These are phyloP conservation scores for Rhinichthys klamathensis DNA, from an alignment of 2,113 vertebrate genomes.

Conservation along the genomic window DNA sequence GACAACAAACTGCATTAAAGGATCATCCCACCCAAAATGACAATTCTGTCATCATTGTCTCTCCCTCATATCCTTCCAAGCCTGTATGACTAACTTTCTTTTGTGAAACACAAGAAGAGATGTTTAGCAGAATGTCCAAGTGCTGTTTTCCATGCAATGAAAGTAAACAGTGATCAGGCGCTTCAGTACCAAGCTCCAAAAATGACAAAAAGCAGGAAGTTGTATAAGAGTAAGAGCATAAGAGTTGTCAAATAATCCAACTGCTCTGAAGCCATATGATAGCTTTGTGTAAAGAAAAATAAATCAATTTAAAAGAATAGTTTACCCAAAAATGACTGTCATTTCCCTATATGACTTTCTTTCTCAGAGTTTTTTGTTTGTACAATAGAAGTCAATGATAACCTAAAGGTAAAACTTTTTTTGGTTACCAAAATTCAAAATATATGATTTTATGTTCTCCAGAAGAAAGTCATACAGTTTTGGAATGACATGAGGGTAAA, in stretches of 20 bases:
- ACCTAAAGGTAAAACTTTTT: not conserved
- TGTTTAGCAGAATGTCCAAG: constrained; percentile 1
- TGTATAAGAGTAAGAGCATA: not conserved
- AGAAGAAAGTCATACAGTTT: no score
- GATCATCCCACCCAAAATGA: not conserved
- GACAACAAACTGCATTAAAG: constrained; percentile 45
- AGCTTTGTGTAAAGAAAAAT: not conserved
- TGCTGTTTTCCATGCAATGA: not conserved
- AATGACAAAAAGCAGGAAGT: not conserved
- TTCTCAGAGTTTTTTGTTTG: not conserved
- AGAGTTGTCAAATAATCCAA: not conserved
- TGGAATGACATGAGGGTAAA: no score
- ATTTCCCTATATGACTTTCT: not conserved
- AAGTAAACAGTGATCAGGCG: no score
- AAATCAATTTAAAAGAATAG: not conserved
- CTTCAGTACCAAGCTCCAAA: not conserved
- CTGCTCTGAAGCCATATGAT: not conserved
- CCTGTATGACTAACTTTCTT: not conserved
- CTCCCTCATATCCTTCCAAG: not conserved
- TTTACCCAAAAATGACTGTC: not conserved
- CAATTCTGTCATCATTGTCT: not conserved
- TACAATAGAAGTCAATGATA: not conserved
- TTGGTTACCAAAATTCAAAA: not conserved
- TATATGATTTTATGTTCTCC: not conserved
- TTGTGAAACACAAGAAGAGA: not conserved